Evolutionary conservation across 2,888 invertebrate genomes (phyloP), one percentile per base, ranked within the genome.

Genomic region (Leptopilina drosophilae): DNA sequence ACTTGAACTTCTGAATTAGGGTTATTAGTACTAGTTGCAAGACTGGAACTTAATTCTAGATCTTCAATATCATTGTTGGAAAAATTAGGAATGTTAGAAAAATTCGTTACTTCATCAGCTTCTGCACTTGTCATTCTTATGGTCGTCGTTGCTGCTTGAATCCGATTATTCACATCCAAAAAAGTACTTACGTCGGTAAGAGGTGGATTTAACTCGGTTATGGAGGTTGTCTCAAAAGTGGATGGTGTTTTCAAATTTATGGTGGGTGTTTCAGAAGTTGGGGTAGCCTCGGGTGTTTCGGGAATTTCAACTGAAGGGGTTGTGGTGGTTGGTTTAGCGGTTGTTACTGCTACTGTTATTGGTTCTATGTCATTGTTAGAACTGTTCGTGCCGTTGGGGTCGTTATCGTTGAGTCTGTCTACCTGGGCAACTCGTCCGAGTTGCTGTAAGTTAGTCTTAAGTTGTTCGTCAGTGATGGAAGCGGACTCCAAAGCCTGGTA

Each of bases 321-420:
- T 78, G 78, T 83, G 78, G 79, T 78, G 62, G 82, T 87, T 80
- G 83, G 84, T 82, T 83, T 87, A 83, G 88, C 82, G 80, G 83
- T 88, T 82, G 87, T 82, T 84, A 80, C 76, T 75, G 82, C 82
- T 80, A 81, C 84, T 84, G 85, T 85, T 85, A 86, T 83, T 83
- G 80, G 82, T 81, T 85, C 85, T 84, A 84, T 89, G 87, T 92
- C 89, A 87, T 92, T 92, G 85, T 93, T 93, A 85, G 92, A 83
- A 83, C 87, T 88, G 86, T 83, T 87, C 87, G 83, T 87, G 84
- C 81, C 88, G 83, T 87, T 88, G 86, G 85, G 81, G 85, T 87
- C 86, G 79, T 77, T 86, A 85, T 81, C 85, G 78, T 85, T 86
- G 85, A 84, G 84, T 86, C 86, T 88, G 83, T 87, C 88, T 88